These are phyloP conservation scores for Coilia nasus DNA, from an alignment of 2,797 vertebrate genomes.

Conservation along the genomic window DNA sequence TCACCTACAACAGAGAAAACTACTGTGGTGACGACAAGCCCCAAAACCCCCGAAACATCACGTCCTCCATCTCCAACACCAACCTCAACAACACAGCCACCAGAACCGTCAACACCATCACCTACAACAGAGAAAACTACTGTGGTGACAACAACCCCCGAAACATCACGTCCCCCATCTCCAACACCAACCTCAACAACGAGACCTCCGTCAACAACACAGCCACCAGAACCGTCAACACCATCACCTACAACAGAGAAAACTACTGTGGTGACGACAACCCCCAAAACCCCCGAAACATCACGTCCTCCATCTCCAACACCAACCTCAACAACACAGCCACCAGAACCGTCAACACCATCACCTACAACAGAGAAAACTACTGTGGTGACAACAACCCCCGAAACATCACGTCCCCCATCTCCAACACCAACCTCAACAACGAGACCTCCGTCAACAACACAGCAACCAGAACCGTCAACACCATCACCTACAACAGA, in stretches of 20 bases:
- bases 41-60: too few species aligned
- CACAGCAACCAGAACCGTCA: background rate
- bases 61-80: too few species aligned
- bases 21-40: conserved; percentile 20
- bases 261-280: background rate
- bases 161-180: too few species aligned
- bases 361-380: conserved; percentile 14
- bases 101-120: background rate
- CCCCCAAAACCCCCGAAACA: background rate
- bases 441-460: background rate
- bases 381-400: background rate
- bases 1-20: background rate
- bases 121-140: background rate
- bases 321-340: background rate
- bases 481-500: too few species aligned
- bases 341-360: too few species aligned
- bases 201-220: too few species aligned
- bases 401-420: background rate
- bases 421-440: conserved; percentile 26
- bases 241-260: conserved; percentile 4
- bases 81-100: too few species aligned
- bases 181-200: too few species aligned
- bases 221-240: too few species aligned
- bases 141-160: conserved; percentile 9
- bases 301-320: conserved; percentile 23